Evolutionary conservation across 2,797 vertebrate genomes (phyloP).

Genomic region (Knipowitschia caucasica): DNA sequence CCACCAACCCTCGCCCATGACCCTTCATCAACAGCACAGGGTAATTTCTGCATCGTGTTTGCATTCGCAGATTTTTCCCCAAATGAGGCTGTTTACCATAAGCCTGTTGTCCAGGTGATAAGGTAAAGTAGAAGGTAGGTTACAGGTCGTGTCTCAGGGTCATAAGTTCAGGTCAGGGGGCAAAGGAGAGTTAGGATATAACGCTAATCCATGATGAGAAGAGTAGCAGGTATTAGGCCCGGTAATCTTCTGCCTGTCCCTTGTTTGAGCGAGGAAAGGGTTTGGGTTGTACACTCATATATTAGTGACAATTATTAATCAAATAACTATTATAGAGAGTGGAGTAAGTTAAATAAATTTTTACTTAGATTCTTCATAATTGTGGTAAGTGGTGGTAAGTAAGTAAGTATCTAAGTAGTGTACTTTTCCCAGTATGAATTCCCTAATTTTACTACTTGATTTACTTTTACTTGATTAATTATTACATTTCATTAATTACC

Average conservation of each 20-base stretch:
- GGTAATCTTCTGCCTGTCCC: constrained; percentile 50
- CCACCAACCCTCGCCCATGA: constrained; percentile 47
- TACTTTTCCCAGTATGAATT: too few relatives aligned
- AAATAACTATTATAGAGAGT: too few relatives aligned
- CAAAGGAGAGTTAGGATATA: constrained; percentile 55
- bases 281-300: constrained; percentile 11
- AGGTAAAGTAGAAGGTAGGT: constrained; percentile 42
- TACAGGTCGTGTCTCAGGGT: constrained; percentile 46
- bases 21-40: constrained; percentile 46
- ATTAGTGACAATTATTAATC: too few relatives aligned
- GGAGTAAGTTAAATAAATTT: too few relatives aligned
- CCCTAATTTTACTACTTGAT: too few relatives aligned
- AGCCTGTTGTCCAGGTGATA: constrained; percentile 60
- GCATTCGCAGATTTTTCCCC: constrained; percentile 41
- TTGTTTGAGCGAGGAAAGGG: constrained; percentile 42
- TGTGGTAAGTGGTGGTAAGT: too few relatives aligned
- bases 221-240: constrained; percentile 51
- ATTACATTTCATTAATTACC: too few relatives aligned
- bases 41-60: constrained; percentile 56
- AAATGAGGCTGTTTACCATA: constrained; percentile 50
- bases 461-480: too few relatives aligned
- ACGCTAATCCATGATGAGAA: constrained; percentile 66
- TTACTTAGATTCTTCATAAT: too few relatives aligned
- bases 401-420: too few relatives aligned
- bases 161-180: constrained; percentile 46